Percentiles rank a stretch among this genome's conserved stretches.
Conservation (phyloP, 2,888 invertebrate species). For the Caradrina clavipalpis region DNA sequence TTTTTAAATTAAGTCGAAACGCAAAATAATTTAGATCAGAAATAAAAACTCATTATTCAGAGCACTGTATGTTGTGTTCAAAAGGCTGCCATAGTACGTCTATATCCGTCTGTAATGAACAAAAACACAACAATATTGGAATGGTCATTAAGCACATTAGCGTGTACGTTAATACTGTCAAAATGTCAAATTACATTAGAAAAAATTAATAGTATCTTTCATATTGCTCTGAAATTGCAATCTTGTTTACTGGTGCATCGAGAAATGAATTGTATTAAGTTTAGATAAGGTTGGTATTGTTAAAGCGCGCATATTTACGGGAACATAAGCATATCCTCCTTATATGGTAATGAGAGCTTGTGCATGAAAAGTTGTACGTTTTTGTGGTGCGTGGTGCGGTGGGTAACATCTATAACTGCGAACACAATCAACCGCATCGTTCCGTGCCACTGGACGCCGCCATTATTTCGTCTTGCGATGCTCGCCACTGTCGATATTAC, state of each 20-base stretch:
- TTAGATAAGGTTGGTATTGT: constrained; percentile 40
- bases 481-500: constrained; percentile 50
- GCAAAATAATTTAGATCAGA: constrained; percentile 15
- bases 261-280: constrained; percentile 29
- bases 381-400: constrained; percentile 71
- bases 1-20: constrained; percentile 16
- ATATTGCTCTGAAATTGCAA: constrained; percentile 32
- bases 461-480: constrained; percentile 77
- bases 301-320: constrained; percentile 24
- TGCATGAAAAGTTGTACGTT: constrained; percentile 70
- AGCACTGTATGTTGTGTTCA: constrained; percentile 8
- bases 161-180: constrained; percentile 55
- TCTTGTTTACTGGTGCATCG: constrained; percentile 1
- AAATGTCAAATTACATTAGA: constrained; percentile 57
- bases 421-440: constrained; percentile 85
- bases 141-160: constrained; percentile 55
- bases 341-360: constrained; percentile 70
- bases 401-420: constrained; percentile 75
- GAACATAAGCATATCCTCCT: constrained; percentile 64
- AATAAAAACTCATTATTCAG: constrained; percentile 24
- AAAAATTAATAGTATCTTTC: constrained; percentile 53
- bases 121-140: constrained; percentile 46
- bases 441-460: constrained; percentile 81
- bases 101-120: constrained; percentile 46
- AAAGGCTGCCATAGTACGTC: constrained; percentile 13